Base-by-base conservation (phyloP, 2,797 vertebrate species). In the Emydoidea blandingii region DNA sequence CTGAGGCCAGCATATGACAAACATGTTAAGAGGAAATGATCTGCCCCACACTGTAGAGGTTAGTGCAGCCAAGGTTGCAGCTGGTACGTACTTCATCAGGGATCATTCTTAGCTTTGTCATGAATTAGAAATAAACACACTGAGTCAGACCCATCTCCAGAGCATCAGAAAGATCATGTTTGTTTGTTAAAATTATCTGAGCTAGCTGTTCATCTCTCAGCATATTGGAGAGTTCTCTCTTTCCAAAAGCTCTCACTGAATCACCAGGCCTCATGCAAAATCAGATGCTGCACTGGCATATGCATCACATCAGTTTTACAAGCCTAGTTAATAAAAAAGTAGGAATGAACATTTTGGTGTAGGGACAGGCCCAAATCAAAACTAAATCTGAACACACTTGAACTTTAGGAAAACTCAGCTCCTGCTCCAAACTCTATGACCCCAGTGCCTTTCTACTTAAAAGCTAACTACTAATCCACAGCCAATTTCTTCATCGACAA, bases 341-440 rank as follows among this genome's bases (percentile, higher is more conserved):
- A 94, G 89, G 1, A 85, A 81, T 21, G 8, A 25, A 89, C 91
- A 27, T 34, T 91, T 88, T 6, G 2, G 94, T 93, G 89, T 68
- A 53, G 1, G 16, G 91, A 92, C 52, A 14, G 85, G 52, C 90
- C 2, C 68, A 94, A 93, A 68, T 94, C 62, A 65, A 65, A 65
- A n/a, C 23, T 25, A 83, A 79, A 81, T 59, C 34, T 89, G 53
- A 95, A 92, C 25, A 52, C 9, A 83, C 21, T 8, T 37, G 16
- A 72, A 84, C 49, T 44, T 89, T 53, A 95, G 81, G 76, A 92
- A 86, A 94, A 37, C 49, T 92, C 79, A 85, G 83, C 89, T 79
- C 68, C 4, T 1, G 29, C 37, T 85, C 88, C 74, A 89, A 86
- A 87, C 83, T 0, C 0, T 23, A 90, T 47, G 90, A 23, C 11